phyloP scores from a whole-genome alignment of 2,888 invertebrate species.

The Pristionchus japonicus region DNA sequence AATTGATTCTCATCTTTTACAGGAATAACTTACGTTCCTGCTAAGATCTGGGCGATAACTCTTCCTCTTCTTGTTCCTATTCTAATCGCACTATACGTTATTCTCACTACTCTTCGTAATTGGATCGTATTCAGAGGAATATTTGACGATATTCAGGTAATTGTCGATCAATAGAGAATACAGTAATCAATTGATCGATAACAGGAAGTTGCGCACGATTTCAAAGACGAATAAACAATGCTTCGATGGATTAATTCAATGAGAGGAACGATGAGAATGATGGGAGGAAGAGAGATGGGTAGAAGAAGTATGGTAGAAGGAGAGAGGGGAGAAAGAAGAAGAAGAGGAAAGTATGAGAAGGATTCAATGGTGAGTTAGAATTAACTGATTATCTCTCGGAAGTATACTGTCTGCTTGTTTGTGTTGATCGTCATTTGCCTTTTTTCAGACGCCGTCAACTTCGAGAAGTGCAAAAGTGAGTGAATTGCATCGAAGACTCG shows the following conservation, averaged over 20 bases:
- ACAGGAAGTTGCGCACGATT: slow-evolving; percentile 43
- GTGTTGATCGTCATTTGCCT: not conserved
- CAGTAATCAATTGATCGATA: not conserved
- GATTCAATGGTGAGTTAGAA: not conserved
- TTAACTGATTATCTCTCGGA: not conserved
- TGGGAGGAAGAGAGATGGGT: not conserved
- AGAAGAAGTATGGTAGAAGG: not conserved
- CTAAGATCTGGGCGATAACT: slow-evolving; percentile 71
- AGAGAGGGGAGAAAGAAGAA: not conserved
- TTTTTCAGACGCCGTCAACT: not conserved
- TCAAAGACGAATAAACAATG: slow-evolving; percentile 41
- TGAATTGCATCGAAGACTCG: slow-evolving; percentile 51
- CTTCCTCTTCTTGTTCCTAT: slow-evolving; percentile 60
- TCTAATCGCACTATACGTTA: slow-evolving; percentile 56
- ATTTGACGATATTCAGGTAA: slow-evolving; percentile 62
- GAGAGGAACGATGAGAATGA: not conserved
- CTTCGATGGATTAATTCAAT: not conserved
- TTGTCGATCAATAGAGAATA: not conserved
- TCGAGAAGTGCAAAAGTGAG: slow-evolving; percentile 41
- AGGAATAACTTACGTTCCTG: slow-evolving; percentile 71
- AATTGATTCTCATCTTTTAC: not conserved
- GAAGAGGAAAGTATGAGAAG: not conserved
- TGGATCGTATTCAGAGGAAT: slow-evolving; percentile 63
- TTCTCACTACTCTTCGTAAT: slow-evolving; percentile 62
- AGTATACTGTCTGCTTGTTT: no score